Base-by-base conservation (phyloP, 2,888 invertebrate genomes). In the Bimastos eiseni region DNA sequence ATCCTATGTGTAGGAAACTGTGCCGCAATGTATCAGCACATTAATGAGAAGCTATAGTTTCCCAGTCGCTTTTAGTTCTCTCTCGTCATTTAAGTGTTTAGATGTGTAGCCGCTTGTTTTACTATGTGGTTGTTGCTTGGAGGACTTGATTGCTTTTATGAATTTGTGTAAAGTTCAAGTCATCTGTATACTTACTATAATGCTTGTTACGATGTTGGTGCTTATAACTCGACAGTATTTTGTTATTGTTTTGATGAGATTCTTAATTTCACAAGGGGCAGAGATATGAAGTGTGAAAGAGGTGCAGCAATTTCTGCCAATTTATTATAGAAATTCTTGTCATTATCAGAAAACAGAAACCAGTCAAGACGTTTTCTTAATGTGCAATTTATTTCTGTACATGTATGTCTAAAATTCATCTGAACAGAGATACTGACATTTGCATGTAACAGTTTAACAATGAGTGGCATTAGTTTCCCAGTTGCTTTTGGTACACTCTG, bases 251-350 rank as follows among this genome's bases (percentile, higher is more conserved):
- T 17, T 70, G 70, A 70, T 49, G 70, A n/a, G 70, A n/a, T 70
- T n/a, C 70, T 70, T 30, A 70, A 0, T 8, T 8, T 70, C n/a
- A 70, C 13, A 1, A n/a, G 70, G n/a, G n/a, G n/a, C n/a, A 70
- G 70, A n/a, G 30, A 70, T 70, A n/a, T n/a, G 70, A 70, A 70
- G 70, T n/a, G 8, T 70, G 70, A 70, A 70, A 70, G 3, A n/a
- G 70, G n/a, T 70, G n/a, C 70, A n/a, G 70, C 30, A 70, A 49
- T n/a, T 5, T 70, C 11, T 70, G n/a, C 30, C 30, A 70, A 70
- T 70, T 70, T 70, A 70, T 70, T 70, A 70, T 70, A 49, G 17
- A 70, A 70, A 70, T 70, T 70, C 70, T 70, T 70, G 70, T 70
- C 70, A 70, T 70, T 70, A 70, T 70, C 70, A n/a, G 70, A 70